A percentile compares a stretch with the other conserved stretches of the same genome.
phyloP scores from a whole-genome alignment of 1,140 invertebrate species.

The Potamilus streckersoni region DNA sequence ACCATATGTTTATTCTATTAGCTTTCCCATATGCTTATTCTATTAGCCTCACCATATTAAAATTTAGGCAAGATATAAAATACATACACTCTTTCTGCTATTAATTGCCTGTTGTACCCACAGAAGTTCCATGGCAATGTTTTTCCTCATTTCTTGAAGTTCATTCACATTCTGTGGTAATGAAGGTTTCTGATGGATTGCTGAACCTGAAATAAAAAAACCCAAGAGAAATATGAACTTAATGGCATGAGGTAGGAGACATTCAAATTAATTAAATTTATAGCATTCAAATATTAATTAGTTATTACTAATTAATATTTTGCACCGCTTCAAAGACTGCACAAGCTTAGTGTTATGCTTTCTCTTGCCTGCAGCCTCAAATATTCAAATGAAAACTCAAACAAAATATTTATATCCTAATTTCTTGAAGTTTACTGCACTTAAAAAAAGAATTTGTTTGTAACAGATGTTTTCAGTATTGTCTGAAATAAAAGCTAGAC shows the following conservation, averaged over 20 bases:
- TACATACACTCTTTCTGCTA: conserved; percentile 62
- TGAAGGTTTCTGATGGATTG: neutral
- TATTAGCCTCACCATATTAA: no score
- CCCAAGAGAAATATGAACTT: neutral
- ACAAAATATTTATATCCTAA: no score
- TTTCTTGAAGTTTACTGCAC: no score
- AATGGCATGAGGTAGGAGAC: no score
- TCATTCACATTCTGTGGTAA: conserved; percentile 23
- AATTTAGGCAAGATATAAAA: no score
- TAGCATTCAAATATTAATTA: neutral
- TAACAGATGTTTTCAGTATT: no score
- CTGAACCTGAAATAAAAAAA: neutral
- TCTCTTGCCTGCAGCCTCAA: neutral
- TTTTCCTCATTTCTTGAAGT: conserved; percentile 47
- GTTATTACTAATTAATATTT: neutral
- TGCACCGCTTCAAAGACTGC: neutral
- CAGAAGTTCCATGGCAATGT: conserved; percentile 57
- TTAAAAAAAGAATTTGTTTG: no score
- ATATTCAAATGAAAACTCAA: no score
- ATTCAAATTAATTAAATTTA: conserved; percentile 3
- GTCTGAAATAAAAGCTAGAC: no score
- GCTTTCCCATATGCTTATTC: no score
- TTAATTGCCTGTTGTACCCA: conserved; percentile 64
- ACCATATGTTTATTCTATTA: no score
- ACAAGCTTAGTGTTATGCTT: neutral